Evolutionary conservation across 2,888 invertebrate genomes (phyloP).

Genomic region (Axea sp.): DNA sequence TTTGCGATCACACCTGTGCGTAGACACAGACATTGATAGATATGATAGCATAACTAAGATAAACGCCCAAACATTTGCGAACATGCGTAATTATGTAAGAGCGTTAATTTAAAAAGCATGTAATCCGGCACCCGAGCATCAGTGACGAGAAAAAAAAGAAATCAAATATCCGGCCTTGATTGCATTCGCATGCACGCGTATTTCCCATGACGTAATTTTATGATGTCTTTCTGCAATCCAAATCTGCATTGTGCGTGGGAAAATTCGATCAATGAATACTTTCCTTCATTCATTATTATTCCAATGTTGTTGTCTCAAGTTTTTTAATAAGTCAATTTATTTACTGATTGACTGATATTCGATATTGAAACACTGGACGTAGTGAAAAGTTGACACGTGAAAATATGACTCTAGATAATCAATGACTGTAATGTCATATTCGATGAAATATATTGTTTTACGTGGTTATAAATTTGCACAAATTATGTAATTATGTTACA

Average conservation of each 20-base stretch:
- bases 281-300: constrained; percentile 26
- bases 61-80: constrained; percentile 34
- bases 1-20: constrained; percentile 28
- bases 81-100: constrained; percentile 49
- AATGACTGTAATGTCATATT: too few species aligned
- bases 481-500: too few species aligned
- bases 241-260: constrained; percentile 51
- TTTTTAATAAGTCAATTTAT: constrained; percentile 11
- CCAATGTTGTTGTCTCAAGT: not conserved
- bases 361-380: not conserved
- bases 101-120: constrained; percentile 58
- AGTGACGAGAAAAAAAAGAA: constrained; percentile 48
- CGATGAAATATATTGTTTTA: too few species aligned
- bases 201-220: constrained; percentile 57
- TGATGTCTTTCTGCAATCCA: constrained; percentile 36
- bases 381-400: not conserved
- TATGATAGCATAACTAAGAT: constrained; percentile 23
- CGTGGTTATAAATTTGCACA: too few species aligned
- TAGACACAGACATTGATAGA: constrained; percentile 27
- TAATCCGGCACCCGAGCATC: constrained; percentile 51
- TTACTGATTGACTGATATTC: constrained; percentile 8
- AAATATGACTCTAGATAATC: not conserved
- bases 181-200: constrained; percentile 42
- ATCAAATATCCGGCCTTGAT: constrained; percentile 57
- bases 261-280: constrained; percentile 36